phyloP scores from a whole-genome alignment of 2,888 invertebrate species.

The Cartodere bifasciata region DNA sequence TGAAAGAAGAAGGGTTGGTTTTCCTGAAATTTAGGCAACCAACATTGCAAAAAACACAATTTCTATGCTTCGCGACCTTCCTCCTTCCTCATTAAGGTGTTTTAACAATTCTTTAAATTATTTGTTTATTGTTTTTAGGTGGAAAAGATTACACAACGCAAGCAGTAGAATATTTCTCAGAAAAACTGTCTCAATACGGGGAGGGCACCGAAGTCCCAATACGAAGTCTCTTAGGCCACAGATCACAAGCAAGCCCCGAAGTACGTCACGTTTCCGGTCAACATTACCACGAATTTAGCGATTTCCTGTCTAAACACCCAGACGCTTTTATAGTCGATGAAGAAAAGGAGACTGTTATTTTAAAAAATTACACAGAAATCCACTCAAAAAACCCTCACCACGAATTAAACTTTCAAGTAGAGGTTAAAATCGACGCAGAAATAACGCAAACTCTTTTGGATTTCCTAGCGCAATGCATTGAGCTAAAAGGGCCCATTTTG shows the following conservation, averaged over 20 bases:
- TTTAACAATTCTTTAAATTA: constrained; percentile 3
- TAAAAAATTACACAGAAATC: constrained; percentile 41
- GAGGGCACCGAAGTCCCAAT: constrained; percentile 94
- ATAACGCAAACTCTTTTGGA: constrained; percentile 71
- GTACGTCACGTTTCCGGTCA: constrained; percentile 92
- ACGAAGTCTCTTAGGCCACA: constrained; percentile 89
- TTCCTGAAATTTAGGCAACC: too few species aligned
- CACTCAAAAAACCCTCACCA: constrained; percentile 48
- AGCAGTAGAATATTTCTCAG: constrained; percentile 94
- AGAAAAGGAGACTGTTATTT: constrained; percentile 63
- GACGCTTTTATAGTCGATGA: constrained; percentile 79
- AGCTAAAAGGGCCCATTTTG: constrained; percentile 58
- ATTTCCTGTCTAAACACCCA: constrained; percentile 74
- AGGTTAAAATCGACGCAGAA: constrained; percentile 69
- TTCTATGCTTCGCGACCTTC: too few species aligned
- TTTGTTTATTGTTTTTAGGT: constrained; percentile 37
- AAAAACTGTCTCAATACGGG: constrained; percentile 91
- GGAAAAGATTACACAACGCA: constrained; percentile 87
- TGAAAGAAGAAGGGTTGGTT: too few species aligned
- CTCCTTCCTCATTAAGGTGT: background rate
- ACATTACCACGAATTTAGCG: constrained; percentile 86
- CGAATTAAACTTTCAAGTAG: constrained; percentile 57
- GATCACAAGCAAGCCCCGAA: constrained; percentile 92
- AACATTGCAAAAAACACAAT: too few species aligned
- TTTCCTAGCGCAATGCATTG: constrained; percentile 72